Evolutionary conservation across 2,888 invertebrate species (phyloP).

Genomic region (Cosmopolites sordidus): DNA sequence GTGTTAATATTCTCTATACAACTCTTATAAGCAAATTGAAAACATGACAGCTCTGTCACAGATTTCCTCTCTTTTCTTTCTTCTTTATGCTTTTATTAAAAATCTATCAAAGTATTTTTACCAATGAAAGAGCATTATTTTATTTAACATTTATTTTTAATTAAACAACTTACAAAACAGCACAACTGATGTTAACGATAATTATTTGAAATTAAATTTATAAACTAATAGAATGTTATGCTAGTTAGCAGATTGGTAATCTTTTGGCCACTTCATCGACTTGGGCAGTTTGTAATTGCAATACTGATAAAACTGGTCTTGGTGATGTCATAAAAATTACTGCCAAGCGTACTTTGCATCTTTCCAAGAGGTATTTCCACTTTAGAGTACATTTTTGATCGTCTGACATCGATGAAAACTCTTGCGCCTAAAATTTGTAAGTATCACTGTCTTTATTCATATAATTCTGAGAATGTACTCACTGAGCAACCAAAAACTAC

Average conservation of each 20-base stretch:
- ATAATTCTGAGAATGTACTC: constrained; percentile 33
- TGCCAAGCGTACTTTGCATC: constrained; percentile 57
- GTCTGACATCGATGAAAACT: constrained; percentile 52
- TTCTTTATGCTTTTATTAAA: too few species aligned
- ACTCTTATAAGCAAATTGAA: too few species aligned
- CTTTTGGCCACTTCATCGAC: constrained; percentile 42
- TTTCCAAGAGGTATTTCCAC: constrained; percentile 62
- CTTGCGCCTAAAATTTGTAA: constrained; percentile 32
- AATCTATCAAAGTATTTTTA: too few species aligned
- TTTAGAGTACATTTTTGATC: constrained; percentile 55
- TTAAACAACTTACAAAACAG: too few species aligned
- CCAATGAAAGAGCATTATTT: too few species aligned
- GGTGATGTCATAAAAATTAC: constrained; percentile 39
- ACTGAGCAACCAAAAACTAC: constrained; percentile 57
- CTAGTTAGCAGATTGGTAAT: constrained; percentile 39
- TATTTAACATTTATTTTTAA: too few species aligned
- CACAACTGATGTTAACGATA: too few species aligned
- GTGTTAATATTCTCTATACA: too few species aligned
- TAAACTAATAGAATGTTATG: too few species aligned
- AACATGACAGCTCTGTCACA: too few species aligned
- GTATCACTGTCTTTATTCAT: background rate
- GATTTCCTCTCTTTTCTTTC: too few species aligned
- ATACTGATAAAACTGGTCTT: constrained; percentile 43
- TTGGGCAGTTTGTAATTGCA: constrained; percentile 40
- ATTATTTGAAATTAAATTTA: too few species aligned